These are phyloP conservation scores for Drosophila robusta DNA, from an alignment of 2,888 invertebrate species.

Conservation along the genomic window DNA sequence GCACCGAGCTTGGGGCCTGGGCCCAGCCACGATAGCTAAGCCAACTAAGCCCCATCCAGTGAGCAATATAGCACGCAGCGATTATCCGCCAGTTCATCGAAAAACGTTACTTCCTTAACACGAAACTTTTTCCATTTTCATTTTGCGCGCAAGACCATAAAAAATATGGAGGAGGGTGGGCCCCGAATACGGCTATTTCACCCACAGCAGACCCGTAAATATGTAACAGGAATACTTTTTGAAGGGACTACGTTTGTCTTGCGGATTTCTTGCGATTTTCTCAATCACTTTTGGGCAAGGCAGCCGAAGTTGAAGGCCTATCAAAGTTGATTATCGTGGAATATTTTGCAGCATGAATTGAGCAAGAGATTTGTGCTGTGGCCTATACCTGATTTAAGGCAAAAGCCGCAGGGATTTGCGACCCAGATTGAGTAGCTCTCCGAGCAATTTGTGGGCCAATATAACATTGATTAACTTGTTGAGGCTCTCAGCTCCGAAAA, in stretches of 20 bases:
- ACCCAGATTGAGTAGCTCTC: slow-evolving; percentile 47
- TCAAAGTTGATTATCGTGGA: slow-evolving; percentile 77
- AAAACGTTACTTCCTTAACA: slow-evolving; percentile 58
- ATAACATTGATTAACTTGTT: slow-evolving; percentile 69
- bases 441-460: slow-evolving; percentile 22
- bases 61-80: slow-evolving; percentile 47
- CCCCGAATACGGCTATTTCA: slow-evolving; percentile 26
- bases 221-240: slow-evolving; percentile 9
- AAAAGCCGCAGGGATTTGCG: slow-evolving; percentile 68
- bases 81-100: slow-evolving; percentile 72
- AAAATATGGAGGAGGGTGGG: slow-evolving; percentile 58
- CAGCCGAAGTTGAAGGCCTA: slow-evolving; percentile 44
- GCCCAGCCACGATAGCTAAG: slow-evolving; percentile 23
- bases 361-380: slow-evolving; percentile 65
- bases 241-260: slow-evolving; percentile 31
- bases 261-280: slow-evolving; percentile 56
- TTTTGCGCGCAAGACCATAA: slow-evolving; percentile 61
- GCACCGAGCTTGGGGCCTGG: slow-evolving; percentile 4
- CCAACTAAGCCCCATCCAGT: slow-evolving; percentile 57
- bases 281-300: slow-evolving; percentile 51
- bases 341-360: slow-evolving; percentile 64
- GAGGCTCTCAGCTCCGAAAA: slow-evolving; percentile 27
- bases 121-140: slow-evolving; percentile 68
- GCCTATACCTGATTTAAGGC: slow-evolving; percentile 67
- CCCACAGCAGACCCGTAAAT: slow-evolving; percentile 2